Evolutionary conservation across 2,888 invertebrate species (phyloP).

Genomic region (Creontiades dilutus): DNA sequence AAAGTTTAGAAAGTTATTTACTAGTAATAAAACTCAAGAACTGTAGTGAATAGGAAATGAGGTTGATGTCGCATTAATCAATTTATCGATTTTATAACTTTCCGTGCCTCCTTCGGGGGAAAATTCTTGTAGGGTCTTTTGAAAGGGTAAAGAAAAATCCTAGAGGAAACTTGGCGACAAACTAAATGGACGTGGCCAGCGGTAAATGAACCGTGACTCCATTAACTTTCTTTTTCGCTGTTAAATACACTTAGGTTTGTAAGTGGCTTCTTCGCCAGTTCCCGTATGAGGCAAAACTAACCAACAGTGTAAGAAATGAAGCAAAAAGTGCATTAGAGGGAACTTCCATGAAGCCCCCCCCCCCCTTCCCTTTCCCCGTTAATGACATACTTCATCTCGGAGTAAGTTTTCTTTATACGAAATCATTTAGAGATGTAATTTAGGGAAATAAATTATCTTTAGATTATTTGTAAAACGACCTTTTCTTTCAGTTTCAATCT

Average conservation of each 20-base stretch:
- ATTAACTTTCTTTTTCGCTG: constrained; percentile 56
- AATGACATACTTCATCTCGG: not conserved
- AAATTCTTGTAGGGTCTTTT: not conserved
- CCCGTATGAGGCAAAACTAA: not conserved
- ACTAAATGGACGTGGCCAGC: constrained; percentile 52
- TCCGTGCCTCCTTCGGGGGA: too few species aligned
- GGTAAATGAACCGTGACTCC: constrained; percentile 57
- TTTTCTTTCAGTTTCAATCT: too few species aligned
- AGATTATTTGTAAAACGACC: too few species aligned
- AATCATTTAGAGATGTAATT: not conserved
- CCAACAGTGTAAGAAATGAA: constrained; percentile 17
- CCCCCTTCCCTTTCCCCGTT: too few species aligned
- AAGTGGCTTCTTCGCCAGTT: not conserved
- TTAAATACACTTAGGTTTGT: constrained; percentile 24
- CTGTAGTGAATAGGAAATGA: too few species aligned
- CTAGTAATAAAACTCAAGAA: too few species aligned
- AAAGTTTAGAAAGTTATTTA: too few species aligned
- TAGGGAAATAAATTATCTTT: too few species aligned
- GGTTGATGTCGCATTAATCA: too few species aligned
- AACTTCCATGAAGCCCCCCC: not conserved
- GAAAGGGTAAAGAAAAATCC: not conserved
- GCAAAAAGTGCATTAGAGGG: constrained; percentile 6
- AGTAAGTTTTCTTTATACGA: not conserved
- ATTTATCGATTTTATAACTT: too few species aligned
- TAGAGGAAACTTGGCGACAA: constrained; percentile 42